Conservation (phyloP, 2,888 invertebrate genomes). For the Corythucha ciliata region DNA sequence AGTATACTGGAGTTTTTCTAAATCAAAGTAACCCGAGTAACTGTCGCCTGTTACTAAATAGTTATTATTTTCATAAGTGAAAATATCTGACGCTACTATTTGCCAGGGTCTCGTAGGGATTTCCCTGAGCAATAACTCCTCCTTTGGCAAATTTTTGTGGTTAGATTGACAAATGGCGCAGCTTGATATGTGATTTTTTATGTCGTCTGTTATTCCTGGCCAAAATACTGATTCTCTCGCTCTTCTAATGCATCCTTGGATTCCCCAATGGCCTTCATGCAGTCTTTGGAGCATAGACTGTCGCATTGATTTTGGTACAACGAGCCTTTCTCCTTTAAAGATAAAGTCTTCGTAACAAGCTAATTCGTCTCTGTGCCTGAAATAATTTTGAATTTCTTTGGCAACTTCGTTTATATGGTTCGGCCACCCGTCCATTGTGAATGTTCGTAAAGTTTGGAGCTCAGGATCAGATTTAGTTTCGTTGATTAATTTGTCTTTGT, state of each 20-base stretch:
- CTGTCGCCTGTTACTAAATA: conserved; percentile 10
- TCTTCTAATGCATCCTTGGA: not conserved
- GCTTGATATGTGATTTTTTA: not conserved
- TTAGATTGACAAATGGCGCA: not conserved
- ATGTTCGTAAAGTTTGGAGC: not conserved
- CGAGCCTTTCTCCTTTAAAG: not conserved
- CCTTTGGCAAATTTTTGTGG: not conserved
- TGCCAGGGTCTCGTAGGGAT: conserved; percentile 13
- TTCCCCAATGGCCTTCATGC: not conserved
- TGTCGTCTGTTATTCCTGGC: not conserved
- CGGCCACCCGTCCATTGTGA: conserved; percentile 1
- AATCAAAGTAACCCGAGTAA: conserved; percentile 16
- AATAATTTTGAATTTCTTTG: not conserved
- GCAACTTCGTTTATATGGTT: not conserved
- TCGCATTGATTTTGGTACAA: not conserved
- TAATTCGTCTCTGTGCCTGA: not conserved
- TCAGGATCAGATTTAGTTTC: not conserved
- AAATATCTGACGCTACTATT: conserved; percentile 8
- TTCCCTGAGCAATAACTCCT: not conserved
- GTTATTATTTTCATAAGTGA: not conserved
- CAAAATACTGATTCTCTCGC: conserved; percentile 6
- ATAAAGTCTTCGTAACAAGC: not conserved
- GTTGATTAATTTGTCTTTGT: not conserved
- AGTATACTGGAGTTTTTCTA: not conserved
- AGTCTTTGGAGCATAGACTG: not conserved